Percentiles rank a stretch among this genome's conserved stretches.
phyloP scores from a whole-genome alignment of 2,113 vertebrate genomes.

The Sisor rabdophorus region DNA sequence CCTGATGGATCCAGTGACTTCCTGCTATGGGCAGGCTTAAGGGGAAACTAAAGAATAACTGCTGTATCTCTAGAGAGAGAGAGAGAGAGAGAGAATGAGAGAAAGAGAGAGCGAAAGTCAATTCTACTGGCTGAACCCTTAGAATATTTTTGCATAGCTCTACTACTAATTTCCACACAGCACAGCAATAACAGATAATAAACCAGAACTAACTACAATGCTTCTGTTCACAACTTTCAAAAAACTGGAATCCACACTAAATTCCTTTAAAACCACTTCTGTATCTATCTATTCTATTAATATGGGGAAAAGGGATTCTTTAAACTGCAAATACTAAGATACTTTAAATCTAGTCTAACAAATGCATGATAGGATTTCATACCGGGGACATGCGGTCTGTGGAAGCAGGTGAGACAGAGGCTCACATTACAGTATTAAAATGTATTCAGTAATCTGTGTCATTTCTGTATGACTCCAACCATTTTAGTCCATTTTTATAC shows the following conservation, averaged over 20 bases:
- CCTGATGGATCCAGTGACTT: constrained; percentile 67
- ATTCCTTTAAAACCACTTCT: not conserved
- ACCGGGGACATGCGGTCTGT: too few relatives aligned
- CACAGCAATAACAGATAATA: constrained; percentile 27
- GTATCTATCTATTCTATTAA: not conserved
- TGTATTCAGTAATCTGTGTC: too few relatives aligned
- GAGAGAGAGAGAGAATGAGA: too few relatives aligned
- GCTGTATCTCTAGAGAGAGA: constrained; percentile 27
- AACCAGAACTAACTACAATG: constrained; percentile 22
- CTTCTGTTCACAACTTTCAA: constrained; percentile 12
- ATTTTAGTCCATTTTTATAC: too few relatives aligned
- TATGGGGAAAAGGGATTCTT: not conserved
- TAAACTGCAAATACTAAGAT: too few relatives aligned
- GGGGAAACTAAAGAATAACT: constrained; percentile 38
- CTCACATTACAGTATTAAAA: too few relatives aligned
- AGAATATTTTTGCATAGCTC: constrained; percentile 22
- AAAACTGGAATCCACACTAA: not conserved
- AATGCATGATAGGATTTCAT: not conserved
- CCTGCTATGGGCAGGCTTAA: constrained; percentile 54
- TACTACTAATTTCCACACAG: constrained; percentile 16
- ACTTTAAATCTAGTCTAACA: not conserved
- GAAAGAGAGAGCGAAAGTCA: not conserved
- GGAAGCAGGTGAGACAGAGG: too few relatives aligned
- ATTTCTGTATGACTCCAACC: too few relatives aligned
- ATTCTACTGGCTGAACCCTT: constrained; percentile 10